phyloP scores from a whole-genome alignment of 2,797 vertebrate genomes.

The Petrocephalus schoutedeni region DNA sequence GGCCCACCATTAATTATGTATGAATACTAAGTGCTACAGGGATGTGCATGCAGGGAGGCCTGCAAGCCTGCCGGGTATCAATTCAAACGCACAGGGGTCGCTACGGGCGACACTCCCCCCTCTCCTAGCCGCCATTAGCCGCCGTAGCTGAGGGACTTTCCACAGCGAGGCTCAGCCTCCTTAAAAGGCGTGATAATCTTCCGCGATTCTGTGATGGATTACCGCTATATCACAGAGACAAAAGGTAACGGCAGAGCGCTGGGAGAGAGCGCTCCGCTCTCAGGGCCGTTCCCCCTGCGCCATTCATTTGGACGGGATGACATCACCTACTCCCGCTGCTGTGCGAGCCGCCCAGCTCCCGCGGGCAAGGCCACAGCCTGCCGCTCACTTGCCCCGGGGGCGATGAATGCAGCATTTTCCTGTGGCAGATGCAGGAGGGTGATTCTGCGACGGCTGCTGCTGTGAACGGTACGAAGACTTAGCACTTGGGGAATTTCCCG shows the following conservation, averaged over 20 bases:
- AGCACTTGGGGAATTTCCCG: background rate
- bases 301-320: background rate
- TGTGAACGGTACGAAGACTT: background rate
- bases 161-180: background rate
- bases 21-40: conserved; percentile 71
- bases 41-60: conserved; percentile 61
- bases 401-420: background rate
- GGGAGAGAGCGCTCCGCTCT: background rate
- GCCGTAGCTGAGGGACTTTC: background rate
- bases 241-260: background rate
- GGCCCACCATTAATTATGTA: conserved; percentile 69
- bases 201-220: conserved; percentile 6
- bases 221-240: background rate
- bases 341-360: background rate
- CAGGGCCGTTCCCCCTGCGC: background rate
- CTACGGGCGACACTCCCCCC: background rate
- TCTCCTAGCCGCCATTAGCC: conserved; percentile 19
- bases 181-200: background rate
- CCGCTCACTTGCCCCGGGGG: background rate
- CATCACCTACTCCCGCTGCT: background rate
- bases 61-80: conserved; percentile 49
- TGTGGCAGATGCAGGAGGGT: background rate
- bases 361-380: background rate
- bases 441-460: background rate
- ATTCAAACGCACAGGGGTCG: conserved; percentile 40